phyloP scores from a whole-genome alignment of 2,888 invertebrate genomes.

The Axea sp. region DNA sequence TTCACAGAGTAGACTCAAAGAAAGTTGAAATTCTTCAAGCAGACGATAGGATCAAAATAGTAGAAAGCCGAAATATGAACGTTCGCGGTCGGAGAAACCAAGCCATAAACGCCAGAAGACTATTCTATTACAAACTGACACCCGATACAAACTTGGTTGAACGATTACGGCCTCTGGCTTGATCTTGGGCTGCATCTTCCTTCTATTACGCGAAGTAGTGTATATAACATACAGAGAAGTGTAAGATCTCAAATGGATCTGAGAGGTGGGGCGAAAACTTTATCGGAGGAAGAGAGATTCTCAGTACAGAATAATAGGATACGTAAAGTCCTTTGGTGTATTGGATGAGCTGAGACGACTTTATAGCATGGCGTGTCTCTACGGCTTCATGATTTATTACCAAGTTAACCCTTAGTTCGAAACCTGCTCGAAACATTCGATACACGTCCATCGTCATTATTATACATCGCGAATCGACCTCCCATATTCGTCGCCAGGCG shows the following conservation, averaged over 20 bases:
- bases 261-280: conserved; percentile 53
- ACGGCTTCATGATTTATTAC: conserved; percentile 78
- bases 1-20: neutral
- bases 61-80: conserved; percentile 60
- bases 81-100: conserved; percentile 70
- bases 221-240: conserved; percentile 52
- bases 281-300: conserved; percentile 62
- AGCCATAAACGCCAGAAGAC: conserved; percentile 74
- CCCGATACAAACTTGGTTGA: conserved; percentile 77
- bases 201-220: conserved; percentile 64
- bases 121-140: conserved; percentile 78
- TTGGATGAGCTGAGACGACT: conserved; percentile 66
- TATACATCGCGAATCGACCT: conserved; percentile 67
- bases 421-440: conserved; percentile 68
- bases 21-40: neutral
- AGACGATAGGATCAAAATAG: conserved; percentile 9
- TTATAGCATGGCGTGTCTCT: conserved; percentile 73
- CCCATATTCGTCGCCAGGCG: conserved; percentile 59
- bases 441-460: conserved; percentile 65
- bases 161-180: conserved; percentile 74
- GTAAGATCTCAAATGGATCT: conserved; percentile 46
- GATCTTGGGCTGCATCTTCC: conserved; percentile 68
- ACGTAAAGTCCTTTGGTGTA: conserved; percentile 67
- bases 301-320: conserved; percentile 75
- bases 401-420: conserved; percentile 73